Conservation (phyloP, 2,888 invertebrate species). For the Drosophila pseudotakahashii region DNA sequence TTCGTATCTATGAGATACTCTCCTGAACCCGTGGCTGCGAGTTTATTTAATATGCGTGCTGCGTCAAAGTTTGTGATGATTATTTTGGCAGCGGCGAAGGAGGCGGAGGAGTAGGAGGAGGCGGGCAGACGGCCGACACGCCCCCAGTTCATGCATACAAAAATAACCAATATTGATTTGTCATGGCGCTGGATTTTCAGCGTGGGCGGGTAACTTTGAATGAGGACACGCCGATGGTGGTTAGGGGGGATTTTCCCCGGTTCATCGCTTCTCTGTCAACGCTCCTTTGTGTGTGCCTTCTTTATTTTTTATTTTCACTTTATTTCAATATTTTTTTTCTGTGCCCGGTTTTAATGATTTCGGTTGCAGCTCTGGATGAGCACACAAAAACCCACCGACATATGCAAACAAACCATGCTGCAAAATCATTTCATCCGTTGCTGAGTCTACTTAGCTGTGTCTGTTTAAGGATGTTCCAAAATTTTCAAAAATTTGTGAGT, state of each 20-base stretch:
- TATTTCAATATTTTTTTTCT: slow-evolving; percentile 9
- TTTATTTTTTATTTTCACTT: slow-evolving; percentile 22
- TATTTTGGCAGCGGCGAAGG: slow-evolving; percentile 57
- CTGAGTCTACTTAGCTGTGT: slow-evolving; percentile 20
- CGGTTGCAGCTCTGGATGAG: slow-evolving; percentile 41
- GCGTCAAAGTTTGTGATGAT: slow-evolving; percentile 77
- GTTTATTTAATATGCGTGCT: slow-evolving; percentile 78
- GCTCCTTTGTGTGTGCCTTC: slow-evolving; percentile 21
- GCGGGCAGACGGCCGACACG: slow-evolving; percentile 47
- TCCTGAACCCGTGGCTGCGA: slow-evolving; percentile 32
- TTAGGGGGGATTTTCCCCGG: slow-evolving; percentile 1
- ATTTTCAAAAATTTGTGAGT: slow-evolving; percentile 1
- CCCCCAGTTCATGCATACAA: slow-evolving; percentile 74
- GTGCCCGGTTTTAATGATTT: slow-evolving; percentile 48
- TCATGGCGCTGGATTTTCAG: slow-evolving; percentile 39
- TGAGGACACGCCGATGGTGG: background rate
- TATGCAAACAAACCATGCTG: slow-evolving; percentile 21
- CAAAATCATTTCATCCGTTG: background rate
- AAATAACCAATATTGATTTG: slow-evolving; percentile 79
- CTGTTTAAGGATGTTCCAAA: slow-evolving; percentile 17
- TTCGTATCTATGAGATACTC: slow-evolving; percentile 45
- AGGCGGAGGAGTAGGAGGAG: background rate
- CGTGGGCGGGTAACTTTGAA: slow-evolving; percentile 15
- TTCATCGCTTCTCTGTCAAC: slow-evolving; percentile 29
- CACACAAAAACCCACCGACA: slow-evolving; percentile 11